These are phyloP conservation scores for Callipepla californica DNA, from an alignment of 2,113 vertebrate species.

Conservation along the genomic window DNA sequence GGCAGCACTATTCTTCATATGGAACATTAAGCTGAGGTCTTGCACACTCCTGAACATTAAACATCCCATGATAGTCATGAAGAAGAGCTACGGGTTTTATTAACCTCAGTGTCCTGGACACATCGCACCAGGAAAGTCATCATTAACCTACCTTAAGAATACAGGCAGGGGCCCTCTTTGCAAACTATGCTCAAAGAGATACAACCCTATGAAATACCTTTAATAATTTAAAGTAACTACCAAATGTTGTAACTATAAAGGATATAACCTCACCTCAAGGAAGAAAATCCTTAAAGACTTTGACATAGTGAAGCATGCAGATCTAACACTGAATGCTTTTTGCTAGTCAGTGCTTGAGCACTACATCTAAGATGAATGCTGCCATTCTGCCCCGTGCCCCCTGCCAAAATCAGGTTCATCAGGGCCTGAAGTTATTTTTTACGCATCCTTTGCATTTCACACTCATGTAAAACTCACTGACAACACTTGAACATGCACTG, in stretches of 20 bases:
- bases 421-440: conserved; percentile 47
- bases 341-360: neutral
- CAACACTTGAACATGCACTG: neutral
- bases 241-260: conserved; percentile 79
- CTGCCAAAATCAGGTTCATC: neutral
- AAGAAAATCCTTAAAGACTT: conserved; percentile 74
- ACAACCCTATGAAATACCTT: conserved; percentile 73
- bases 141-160: conserved; percentile 83
- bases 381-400: neutral
- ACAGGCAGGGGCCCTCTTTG: conserved; percentile 69
- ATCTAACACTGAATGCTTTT: conserved; percentile 36
- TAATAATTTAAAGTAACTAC: conserved; percentile 83
- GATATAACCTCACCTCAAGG: conserved; percentile 75
- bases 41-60: conserved; percentile 82
- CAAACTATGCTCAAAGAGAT: conserved; percentile 68
- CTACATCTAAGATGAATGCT: neutral
- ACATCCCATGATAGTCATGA: conserved; percentile 83
- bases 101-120: conserved; percentile 84
- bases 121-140: conserved; percentile 62
- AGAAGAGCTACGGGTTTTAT: conserved; percentile 87
- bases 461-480: conserved; percentile 22
- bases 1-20: conserved; percentile 80
- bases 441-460: conserved; percentile 25
- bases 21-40: conserved; percentile 83
- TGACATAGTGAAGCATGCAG: conserved; percentile 59